A percentile compares a stretch with the other conserved stretches of the same genome.
phyloP scores from a whole-genome alignment of 2,888 invertebrate species.

The Macaria notata region DNA sequence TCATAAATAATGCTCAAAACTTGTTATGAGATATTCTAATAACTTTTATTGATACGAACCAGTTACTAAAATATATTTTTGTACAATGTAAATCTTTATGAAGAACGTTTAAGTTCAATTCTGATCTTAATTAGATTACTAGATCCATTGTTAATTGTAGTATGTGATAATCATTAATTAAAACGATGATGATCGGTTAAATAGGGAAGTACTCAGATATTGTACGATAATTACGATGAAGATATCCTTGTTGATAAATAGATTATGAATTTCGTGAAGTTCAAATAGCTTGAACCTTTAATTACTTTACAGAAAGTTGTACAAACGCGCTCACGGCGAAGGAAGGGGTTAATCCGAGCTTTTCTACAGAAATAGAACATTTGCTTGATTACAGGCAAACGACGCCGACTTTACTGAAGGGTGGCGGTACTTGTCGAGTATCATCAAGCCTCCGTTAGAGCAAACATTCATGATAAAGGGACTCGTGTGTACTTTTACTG shows the following conservation, averaged over 20 bases:
- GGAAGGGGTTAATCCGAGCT: constrained; percentile 59
- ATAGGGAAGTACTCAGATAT: background rate
- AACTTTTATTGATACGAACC: background rate
- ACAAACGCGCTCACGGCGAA: constrained; percentile 55
- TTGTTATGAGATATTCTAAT: constrained; percentile 11
- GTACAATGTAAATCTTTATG: no score
- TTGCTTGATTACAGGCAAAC: constrained; percentile 46
- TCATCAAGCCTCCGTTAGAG: constrained; percentile 35
- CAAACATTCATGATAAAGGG: constrained; percentile 39
- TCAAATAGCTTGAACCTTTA: constrained; percentile 68
- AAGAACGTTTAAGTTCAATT: no score
- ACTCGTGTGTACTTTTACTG: constrained; percentile 28
- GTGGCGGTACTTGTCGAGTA: constrained; percentile 39
- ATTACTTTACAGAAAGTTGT: constrained; percentile 71
- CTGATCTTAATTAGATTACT: no score
- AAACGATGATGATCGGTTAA: no score
- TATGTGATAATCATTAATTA: no score
- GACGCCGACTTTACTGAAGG: constrained; percentile 28
- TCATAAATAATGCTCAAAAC: constrained; percentile 25
- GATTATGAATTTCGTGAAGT: constrained; percentile 66
- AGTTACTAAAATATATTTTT: no score
- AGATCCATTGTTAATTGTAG: no score
- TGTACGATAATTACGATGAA: constrained; percentile 36
- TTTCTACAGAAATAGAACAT: constrained; percentile 65
- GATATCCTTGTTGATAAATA: constrained; percentile 55